Evolutionary conservation across 2,888 invertebrate genomes (phyloP).

Genomic region (Apodemia mormo): DNA sequence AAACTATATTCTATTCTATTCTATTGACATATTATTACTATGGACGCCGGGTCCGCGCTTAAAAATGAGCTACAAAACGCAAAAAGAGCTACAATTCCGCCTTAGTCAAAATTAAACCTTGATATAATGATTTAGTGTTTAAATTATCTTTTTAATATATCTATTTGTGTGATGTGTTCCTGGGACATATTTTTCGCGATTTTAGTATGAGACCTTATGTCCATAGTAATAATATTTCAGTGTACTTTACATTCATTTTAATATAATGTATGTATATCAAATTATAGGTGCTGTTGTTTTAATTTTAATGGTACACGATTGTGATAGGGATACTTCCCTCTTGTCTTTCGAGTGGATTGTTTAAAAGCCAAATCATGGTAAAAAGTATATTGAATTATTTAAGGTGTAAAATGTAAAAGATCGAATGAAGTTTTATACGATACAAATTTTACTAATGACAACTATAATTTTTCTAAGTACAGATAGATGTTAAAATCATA

Average conservation of each 20-base stretch:
- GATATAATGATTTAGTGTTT: too few species aligned
- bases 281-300: constrained; percentile 77
- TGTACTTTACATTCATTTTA: constrained; percentile 59
- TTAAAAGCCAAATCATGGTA: constrained; percentile 73
- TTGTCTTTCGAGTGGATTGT: constrained; percentile 63
- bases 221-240: too few species aligned
- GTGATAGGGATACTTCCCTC: constrained; percentile 70
- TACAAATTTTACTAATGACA: constrained; percentile 72
- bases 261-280: constrained; percentile 68
- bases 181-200: too few species aligned
- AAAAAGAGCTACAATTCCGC: too few species aligned
- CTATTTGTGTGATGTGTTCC: too few species aligned
- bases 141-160: too few species aligned
- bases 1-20: too few species aligned
- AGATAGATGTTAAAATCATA: constrained; percentile 71
- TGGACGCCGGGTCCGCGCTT: too few species aligned
- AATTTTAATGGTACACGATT: constrained; percentile 71
- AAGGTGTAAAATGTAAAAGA: constrained; percentile 59
- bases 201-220: too few species aligned
- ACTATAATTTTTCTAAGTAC: constrained; percentile 75
- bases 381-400: constrained; percentile 76
- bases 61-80: too few species aligned
- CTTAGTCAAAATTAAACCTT: too few species aligned
- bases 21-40: too few species aligned
- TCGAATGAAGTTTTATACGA: constrained; percentile 73